Percentiles rank a stretch among this genome's conserved stretches.
Conservation (phyloP, 2,888 invertebrate species). For the Fabriciana adippe region DNA sequence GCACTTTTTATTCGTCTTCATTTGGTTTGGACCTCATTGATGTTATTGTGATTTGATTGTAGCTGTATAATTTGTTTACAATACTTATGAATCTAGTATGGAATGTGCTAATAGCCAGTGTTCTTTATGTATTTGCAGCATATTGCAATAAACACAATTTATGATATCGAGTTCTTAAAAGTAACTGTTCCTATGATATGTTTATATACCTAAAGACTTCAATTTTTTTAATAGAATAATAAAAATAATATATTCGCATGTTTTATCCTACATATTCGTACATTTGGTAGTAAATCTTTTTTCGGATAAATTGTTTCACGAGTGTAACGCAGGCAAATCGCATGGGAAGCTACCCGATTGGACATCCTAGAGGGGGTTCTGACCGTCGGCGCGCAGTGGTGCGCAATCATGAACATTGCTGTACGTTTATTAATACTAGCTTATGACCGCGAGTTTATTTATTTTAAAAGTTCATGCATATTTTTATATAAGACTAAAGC, state of each 20-base stretch:
- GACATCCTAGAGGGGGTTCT: constrained; percentile 40
- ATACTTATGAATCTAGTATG: neutral
- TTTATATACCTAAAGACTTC: neutral
- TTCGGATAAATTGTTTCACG: constrained; percentile 33
- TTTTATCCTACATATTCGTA: constrained; percentile 12
- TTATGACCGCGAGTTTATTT: constrained; percentile 23
- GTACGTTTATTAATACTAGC: constrained; percentile 27
- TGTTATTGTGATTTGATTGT: constrained; percentile 44
- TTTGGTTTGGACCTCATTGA: constrained; percentile 59
- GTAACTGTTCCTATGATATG: too few species aligned
- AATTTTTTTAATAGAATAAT: neutral
- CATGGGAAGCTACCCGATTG: constrained; percentile 40
- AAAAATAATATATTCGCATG: constrained; percentile 10
- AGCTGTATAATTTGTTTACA: constrained; percentile 23
- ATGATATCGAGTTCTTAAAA: too few species aligned
- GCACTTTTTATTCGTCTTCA: constrained; percentile 73
- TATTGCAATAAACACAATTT: too few species aligned
- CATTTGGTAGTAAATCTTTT: constrained; percentile 27
- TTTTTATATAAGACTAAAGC: too few species aligned
- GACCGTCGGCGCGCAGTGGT: constrained; percentile 32
- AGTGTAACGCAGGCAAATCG: constrained; percentile 38
- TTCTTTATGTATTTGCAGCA: too few species aligned
- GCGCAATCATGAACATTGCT: constrained; percentile 30
- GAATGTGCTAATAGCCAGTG: too few species aligned
- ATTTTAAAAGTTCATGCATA: neutral